A percentile compares a stretch with the other conserved stretches of the same genome.
phyloP scores from a whole-genome alignment of 92 coral and sea anemone species.

The Pocillopora meandrina region DNA sequence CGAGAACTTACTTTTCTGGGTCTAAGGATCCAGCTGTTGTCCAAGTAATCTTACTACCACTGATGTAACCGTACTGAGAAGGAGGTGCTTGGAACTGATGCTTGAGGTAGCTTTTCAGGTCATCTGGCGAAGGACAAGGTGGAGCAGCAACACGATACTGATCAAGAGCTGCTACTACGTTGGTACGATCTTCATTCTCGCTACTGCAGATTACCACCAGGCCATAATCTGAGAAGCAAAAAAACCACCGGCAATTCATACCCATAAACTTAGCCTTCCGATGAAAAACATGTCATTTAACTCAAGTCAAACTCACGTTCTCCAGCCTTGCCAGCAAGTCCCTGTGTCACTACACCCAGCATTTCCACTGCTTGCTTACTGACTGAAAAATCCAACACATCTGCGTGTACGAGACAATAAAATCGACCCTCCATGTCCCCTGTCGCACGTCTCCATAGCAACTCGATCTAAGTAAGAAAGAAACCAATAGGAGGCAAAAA shows the following conservation, averaged over 20 bases:
- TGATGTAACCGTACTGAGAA: conserved; percentile 39
- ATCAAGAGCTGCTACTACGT: conserved; percentile 62
- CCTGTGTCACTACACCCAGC: conserved; percentile 36
- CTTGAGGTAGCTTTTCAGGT: conserved; percentile 45
- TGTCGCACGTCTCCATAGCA: conserved; percentile 69
- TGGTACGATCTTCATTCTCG: conserved; percentile 73
- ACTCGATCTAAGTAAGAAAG: conserved; percentile 48
- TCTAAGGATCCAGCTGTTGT: conserved; percentile 67
- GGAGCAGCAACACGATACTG: no score
- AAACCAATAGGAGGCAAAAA: neutral
- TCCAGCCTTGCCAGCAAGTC: conserved; percentile 46
- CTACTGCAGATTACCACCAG: conserved; percentile 24
- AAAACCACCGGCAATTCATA: neutral
- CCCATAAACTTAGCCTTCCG: neutral
- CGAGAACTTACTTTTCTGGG: conserved; percentile 40
- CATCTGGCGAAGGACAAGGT: conserved; percentile 38
- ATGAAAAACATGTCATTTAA: neutral
- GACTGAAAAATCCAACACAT: conserved; percentile 63
- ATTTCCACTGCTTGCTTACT: conserved; percentile 63
- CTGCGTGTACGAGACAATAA: conserved; percentile 69
- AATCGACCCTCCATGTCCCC: conserved; percentile 53
- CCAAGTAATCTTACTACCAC: neutral
- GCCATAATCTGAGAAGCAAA: conserved; percentile 51
- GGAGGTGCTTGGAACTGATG: conserved; percentile 38
- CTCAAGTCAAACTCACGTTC: conserved; percentile 21